Conservation (phyloP, 1,140 invertebrate genomes). For the Drosophila arawakana region DNA sequence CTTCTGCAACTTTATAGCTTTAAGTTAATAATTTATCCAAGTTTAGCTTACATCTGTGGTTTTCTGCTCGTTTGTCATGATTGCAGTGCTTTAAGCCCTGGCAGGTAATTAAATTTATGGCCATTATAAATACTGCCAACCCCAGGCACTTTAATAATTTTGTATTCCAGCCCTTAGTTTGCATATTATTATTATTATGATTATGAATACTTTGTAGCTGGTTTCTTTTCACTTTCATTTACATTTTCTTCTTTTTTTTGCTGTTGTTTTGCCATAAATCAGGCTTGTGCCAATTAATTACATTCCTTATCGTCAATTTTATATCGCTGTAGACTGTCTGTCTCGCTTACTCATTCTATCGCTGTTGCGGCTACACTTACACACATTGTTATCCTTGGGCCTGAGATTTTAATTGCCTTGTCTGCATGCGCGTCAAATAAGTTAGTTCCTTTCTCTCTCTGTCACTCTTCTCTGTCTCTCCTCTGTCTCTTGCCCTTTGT, state of each 20-base stretch:
- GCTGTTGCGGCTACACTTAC: neutral
- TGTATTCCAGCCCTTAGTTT: neutral
- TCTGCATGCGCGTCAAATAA: slow-evolving; percentile 32
- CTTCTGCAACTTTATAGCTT: neutral
- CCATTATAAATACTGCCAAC: neutral
- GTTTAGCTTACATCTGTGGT: neutral
- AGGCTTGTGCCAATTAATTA: slow-evolving; percentile 65
- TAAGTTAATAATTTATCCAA: neutral
- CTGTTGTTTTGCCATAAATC: slow-evolving; percentile 31
- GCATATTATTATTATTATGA: neutral
- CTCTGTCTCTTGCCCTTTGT: neutral
- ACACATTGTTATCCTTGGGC: slow-evolving; percentile 12
- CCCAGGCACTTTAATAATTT: slow-evolving; percentile 1
- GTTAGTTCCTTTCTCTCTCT: neutral
- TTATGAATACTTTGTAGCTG: too few species aligned
- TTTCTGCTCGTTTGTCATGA: neutral
- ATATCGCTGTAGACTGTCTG: slow-evolving; percentile 45
- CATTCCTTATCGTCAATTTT: slow-evolving; percentile 62
- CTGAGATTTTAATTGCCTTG: slow-evolving; percentile 43
- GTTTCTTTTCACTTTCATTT: too few species aligned
- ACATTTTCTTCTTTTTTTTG: neutral
- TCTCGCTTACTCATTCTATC: neutral
- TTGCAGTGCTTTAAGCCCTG: neutral
- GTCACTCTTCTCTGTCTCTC: neutral
- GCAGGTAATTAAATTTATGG: slow-evolving; percentile 16